Evolutionary conservation across 2,797 vertebrate genomes (phyloP).

Genomic region (Pangasius larnaudii): DNA sequence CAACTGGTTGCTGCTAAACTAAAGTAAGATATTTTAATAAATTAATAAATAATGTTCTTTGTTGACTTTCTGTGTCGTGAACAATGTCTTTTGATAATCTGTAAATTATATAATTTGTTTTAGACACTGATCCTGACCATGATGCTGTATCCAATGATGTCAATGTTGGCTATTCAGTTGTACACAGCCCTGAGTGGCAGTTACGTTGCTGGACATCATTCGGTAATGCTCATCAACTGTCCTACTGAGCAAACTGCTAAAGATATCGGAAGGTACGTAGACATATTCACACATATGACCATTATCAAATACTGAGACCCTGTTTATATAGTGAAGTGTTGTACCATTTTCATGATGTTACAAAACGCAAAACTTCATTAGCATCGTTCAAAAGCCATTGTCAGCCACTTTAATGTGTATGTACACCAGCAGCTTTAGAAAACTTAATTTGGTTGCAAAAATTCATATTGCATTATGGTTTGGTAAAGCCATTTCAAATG

Average conservation of each 20-base stretch:
- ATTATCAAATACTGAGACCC: neutral
- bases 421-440: neutral
- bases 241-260: slow-evolving; percentile 84
- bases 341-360: too few species aligned
- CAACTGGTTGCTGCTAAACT: neutral
- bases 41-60: neutral
- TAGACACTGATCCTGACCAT: slow-evolving; percentile 70
- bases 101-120: slow-evolving; percentile 47
- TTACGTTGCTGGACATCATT: slow-evolving; percentile 80
- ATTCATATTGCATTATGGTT: neutral
- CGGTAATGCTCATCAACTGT: slow-evolving; percentile 83
- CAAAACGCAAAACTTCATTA: neutral
- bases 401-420: neutral
- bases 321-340: neutral
- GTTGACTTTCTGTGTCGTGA: neutral
- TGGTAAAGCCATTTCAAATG: neutral
- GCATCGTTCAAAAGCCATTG: neutral
- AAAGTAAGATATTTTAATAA: neutral
- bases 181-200: slow-evolving; percentile 75
- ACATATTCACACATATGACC: neutral
- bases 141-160: slow-evolving; percentile 75
- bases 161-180: slow-evolving; percentile 73
- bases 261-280: slow-evolving; percentile 84
- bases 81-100: neutral
- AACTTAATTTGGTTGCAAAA: neutral